These are phyloP conservation scores for Agonum fuliginosum DNA, from an alignment of 2,888 invertebrate genomes.

Conservation along the genomic window DNA sequence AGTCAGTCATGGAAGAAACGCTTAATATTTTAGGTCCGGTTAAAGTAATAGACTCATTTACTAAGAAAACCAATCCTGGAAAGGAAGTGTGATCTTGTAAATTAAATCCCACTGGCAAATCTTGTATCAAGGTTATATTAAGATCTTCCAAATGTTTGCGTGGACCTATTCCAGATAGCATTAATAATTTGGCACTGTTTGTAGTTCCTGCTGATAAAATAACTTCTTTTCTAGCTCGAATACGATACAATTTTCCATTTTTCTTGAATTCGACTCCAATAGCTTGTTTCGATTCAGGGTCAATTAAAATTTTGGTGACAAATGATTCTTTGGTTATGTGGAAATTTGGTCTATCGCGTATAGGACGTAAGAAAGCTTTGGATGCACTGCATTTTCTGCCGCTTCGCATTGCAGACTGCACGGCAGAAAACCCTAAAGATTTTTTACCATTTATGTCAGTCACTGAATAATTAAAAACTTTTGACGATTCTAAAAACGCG, in stretches of 20 bases:
- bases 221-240: constrained; percentile 82
- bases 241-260: constrained; percentile 74
- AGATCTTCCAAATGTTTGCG: constrained; percentile 76
- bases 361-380: constrained; percentile 85
- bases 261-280: constrained; percentile 83
- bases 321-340: constrained; percentile 82
- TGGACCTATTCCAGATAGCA: constrained; percentile 90
- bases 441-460: constrained; percentile 83
- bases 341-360: constrained; percentile 79
- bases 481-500: constrained; percentile 80
- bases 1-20: constrained; percentile 78
- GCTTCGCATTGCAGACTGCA: constrained; percentile 81
- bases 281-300: constrained; percentile 77
- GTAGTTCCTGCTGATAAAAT: constrained; percentile 88
- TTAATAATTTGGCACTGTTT: constrained; percentile 89
- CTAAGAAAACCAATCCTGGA: constrained; percentile 82
- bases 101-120: constrained; percentile 87
- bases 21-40: constrained; percentile 76
- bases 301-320: constrained; percentile 81
- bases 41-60: constrained; percentile 81
- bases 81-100: constrained; percentile 88
- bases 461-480: constrained; percentile 81
- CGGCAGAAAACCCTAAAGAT: constrained; percentile 80
- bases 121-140: constrained; percentile 78
- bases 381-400: constrained; percentile 87